These are phyloP conservation scores for Epistrophe grossulariae DNA, from an alignment of 2,888 invertebrate species.

Conservation along the genomic window DNA sequence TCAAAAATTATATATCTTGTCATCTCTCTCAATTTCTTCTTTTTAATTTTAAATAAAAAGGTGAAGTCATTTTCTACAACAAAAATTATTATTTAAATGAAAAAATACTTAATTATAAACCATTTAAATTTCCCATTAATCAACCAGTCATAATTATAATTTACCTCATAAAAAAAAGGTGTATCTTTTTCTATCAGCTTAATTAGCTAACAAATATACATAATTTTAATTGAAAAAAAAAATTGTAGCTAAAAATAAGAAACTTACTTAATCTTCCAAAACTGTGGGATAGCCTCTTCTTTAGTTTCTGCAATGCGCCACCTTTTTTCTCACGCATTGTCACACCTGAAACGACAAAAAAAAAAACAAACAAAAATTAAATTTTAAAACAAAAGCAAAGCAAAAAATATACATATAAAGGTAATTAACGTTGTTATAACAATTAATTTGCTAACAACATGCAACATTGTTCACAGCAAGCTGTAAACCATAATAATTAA, in stretches of 20 bases:
- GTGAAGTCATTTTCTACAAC: too few relatives aligned
- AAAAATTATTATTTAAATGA: too few relatives aligned
- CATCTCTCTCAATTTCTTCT: too few relatives aligned
- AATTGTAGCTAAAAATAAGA: not conserved
- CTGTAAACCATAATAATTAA: constrained; percentile 55
- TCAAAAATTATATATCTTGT: too few relatives aligned
- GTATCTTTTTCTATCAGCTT: too few relatives aligned
- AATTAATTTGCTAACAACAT: constrained; percentile 63
- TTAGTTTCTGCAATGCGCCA: constrained; percentile 96
- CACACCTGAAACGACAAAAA: constrained; percentile 87
- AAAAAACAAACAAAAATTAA: not conserved
- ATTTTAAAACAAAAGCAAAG: constrained; percentile 70
- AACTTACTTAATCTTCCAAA: constrained; percentile 98
- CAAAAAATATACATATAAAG: too few relatives aligned
- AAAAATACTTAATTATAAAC: too few relatives aligned
- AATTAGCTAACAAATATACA: too few relatives aligned
- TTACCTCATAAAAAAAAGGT: not conserved
- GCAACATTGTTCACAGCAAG: constrained; percentile 68
- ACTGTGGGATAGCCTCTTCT: constrained; percentile 97
- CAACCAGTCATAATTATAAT: not conserved
- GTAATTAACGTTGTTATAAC: constrained; percentile 32
- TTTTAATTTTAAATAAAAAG: too few relatives aligned
- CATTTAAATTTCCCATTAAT: not conserved
- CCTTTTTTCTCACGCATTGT: constrained; percentile 97
- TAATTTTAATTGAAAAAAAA: not conserved